Evolutionary conservation across 2,797 vertebrate genomes (phyloP), one percentile per base, ranked within the genome.

Genomic region (Chrysocyon brachyurus): DNA sequence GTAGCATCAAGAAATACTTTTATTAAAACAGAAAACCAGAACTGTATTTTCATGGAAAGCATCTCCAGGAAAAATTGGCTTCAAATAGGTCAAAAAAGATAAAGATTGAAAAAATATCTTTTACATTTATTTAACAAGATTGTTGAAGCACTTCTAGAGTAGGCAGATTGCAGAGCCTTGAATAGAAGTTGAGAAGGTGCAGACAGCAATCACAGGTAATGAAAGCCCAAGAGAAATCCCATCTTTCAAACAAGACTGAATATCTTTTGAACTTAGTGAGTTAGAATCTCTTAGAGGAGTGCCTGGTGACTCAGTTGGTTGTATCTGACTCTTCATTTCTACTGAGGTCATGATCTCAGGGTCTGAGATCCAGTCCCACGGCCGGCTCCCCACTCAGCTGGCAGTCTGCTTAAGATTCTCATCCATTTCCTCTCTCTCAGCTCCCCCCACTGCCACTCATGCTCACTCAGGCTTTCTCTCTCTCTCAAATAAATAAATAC

Each of bases 21-120:
- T 33, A 21, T 88, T 46, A 70, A 93, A 97, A 12, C 57, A 93
- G 70, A 97, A 77, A 86, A 82, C 63, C 61, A n/a, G 1, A 77
- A 92, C 0, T 88, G 4, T 64, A 36, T 93, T 91, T 73, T 96
- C 63, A 81, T 73, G 66, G 26, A 36, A 93, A 31, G 19, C n/a
- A 26, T 73, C 92, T 95, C 87, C 63, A 86, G 56, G 79, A 89
- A 90, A 17, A 90, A 90, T 26, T 93, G 26, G 16, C 68, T 96
- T 83, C 75, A 49, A 31, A 40, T 36, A 84, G 40, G 54, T 91
- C 82, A 90, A 59, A 61, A 36, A 87, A 77, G 49, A 59, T 72
- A 68, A 87, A 57, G 24, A 83, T 36, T 93, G 40, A 89, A 78
- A 63, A 83, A 70, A 12, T 66, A 3, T 56, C 12, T 91, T 89